These are phyloP conservation scores for Parasteatoda lunata DNA, from an alignment of 2,888 invertebrate species.

Conservation along the genomic window DNA sequence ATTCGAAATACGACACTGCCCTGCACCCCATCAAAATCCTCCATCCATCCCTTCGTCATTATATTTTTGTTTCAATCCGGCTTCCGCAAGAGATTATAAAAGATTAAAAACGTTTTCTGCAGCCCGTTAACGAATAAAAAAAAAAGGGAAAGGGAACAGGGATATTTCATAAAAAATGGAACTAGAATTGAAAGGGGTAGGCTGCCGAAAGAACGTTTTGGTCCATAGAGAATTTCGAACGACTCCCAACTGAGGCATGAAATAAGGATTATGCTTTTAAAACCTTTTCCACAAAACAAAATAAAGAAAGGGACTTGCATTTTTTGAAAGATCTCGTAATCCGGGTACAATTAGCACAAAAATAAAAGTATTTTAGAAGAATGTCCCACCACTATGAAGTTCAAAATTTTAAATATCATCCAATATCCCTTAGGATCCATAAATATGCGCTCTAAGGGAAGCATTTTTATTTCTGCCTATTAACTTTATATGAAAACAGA, in stretches of 20 bases:
- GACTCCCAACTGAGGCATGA: background rate
- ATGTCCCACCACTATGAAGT: too few relatives aligned
- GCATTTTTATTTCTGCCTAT: too few relatives aligned
- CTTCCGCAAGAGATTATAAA: background rate
- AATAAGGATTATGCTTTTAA: constrained; percentile 3
- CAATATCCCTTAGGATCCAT: too few relatives aligned
- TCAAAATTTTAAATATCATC: too few relatives aligned
- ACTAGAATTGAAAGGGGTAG: constrained; percentile 5
- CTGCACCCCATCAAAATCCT: background rate
- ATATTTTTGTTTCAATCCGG: background rate
- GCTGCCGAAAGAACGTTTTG: background rate
- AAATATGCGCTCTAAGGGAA: too few relatives aligned
- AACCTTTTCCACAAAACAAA: background rate
- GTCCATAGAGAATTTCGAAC: background rate
- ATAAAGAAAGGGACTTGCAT: too few relatives aligned
- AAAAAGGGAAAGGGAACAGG: background rate
- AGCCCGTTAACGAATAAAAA: background rate
- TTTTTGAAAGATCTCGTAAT: too few relatives aligned
- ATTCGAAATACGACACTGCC: background rate
- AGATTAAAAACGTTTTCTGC: background rate
- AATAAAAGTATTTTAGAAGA: too few relatives aligned
- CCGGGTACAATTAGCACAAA: too few relatives aligned
- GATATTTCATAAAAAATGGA: background rate
- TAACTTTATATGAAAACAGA: too few relatives aligned
- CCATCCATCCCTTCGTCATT: background rate